These are phyloP conservation scores for Ceuthmochares aereus DNA, from an alignment of 2,113 vertebrate genomes.

Conservation along the genomic window DNA sequence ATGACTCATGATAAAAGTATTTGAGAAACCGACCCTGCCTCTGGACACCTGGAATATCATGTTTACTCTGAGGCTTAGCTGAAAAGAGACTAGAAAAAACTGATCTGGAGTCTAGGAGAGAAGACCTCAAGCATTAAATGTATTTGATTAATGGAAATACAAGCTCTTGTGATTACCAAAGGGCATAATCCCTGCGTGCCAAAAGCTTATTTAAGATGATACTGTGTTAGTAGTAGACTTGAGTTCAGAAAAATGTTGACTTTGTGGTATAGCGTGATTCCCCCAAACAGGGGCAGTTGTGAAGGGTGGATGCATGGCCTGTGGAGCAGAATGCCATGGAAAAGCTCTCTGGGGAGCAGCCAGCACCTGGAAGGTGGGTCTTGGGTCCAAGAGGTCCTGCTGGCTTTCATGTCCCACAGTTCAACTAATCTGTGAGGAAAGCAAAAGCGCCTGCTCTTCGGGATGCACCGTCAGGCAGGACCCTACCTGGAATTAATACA, in stretches of 20 bases:
- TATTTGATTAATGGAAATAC: neutral
- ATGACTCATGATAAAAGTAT: neutral
- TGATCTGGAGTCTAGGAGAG: neutral
- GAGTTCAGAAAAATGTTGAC: neutral
- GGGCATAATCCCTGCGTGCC: neutral
- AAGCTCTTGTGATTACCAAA: neutral
- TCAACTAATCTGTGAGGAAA: neutral
- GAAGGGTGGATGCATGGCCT: too few relatives aligned
- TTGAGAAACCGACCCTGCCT: neutral
- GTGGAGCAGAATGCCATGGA: neutral
- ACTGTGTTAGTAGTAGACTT: neutral
- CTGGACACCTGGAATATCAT: neutral
- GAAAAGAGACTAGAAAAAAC: neutral
- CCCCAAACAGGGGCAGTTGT: neutral
- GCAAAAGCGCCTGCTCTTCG: fast-evolving
- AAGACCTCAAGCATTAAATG: neutral
- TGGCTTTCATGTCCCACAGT: neutral
- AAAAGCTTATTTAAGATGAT: neutral
- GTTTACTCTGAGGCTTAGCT: neutral
- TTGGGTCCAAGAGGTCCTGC: neutral
- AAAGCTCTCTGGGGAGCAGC: neutral
- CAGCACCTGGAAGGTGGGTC: neutral
- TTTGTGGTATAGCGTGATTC: neutral
- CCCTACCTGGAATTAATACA: neutral
- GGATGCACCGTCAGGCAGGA: neutral